Percentiles rank a stretch among this genome's conserved stretches.
phyloP scores from a whole-genome alignment of 2,113 vertebrate genomes.

The Pituophis catenifer region DNA sequence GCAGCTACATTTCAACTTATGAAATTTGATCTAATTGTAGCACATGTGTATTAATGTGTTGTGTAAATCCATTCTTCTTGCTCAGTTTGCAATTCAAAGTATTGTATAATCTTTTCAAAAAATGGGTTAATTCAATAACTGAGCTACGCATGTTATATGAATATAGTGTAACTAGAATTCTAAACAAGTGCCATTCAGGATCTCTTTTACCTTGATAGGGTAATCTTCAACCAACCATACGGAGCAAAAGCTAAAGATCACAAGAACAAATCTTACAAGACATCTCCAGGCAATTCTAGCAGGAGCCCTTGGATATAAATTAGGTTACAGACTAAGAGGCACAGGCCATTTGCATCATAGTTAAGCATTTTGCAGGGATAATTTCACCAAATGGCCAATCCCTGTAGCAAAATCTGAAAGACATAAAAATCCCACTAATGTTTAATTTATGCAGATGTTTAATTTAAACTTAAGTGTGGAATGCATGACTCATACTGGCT shows the following conservation, averaged over 20 bases:
- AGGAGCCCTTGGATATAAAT: neutral
- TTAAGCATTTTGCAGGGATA: neutral
- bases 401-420: neutral
- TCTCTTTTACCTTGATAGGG: neutral
- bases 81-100: neutral
- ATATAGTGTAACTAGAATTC: neutral
- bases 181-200: neutral
- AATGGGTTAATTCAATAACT: neutral
- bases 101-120: neutral
- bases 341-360: neutral
- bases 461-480: neutral
- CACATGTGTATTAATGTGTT: neutral
- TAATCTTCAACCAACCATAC: neutral
- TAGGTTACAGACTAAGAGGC: neutral
- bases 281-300: neutral
- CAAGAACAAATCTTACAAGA: neutral
- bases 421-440: neutral
- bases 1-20: neutral
- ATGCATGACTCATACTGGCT: neutral
- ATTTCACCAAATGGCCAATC: neutral
- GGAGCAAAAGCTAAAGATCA: neutral
- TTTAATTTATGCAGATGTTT: neutral
- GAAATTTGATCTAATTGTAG: neutral
- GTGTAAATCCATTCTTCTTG: neutral
- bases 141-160: neutral